These are phyloP conservation scores for Acanthurus lineatus DNA, from an alignment of 2,797 vertebrate genomes.

Conservation along the genomic window DNA sequence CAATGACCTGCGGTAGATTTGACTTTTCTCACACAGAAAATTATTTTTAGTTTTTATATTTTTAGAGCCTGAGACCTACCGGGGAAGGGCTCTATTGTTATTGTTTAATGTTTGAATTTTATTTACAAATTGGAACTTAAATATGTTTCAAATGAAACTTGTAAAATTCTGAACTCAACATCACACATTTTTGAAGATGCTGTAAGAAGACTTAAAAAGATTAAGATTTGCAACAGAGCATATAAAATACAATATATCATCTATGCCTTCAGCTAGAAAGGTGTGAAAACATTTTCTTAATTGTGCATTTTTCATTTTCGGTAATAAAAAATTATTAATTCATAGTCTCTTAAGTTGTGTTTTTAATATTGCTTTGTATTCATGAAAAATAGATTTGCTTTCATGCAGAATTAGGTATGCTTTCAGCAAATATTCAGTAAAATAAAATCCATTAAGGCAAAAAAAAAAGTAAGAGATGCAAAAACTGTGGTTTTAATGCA, in stretches of 20 bases:
- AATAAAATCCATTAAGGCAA: conserved; percentile 85
- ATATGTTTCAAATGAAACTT: neutral
- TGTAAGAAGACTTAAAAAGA: neutral
- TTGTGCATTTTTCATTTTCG: conserved; percentile 65
- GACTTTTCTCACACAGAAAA: neutral
- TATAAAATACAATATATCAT: conserved; percentile 3
- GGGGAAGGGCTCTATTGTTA: too few species aligned
- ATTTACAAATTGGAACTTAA: neutral
- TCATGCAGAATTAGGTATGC: conserved; percentile 76
- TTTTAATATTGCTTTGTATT: conserved; percentile 81
- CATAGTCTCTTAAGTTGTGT: conserved; percentile 73
- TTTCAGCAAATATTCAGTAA: conserved; percentile 77
- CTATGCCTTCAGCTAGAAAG: conserved; percentile 32
- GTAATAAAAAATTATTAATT: conserved; percentile 73
- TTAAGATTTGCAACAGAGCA: conserved; percentile 10
- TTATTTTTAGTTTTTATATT: neutral
- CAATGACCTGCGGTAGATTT: neutral
- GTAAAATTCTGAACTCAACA: neutral
- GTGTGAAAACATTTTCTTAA: conserved; percentile 40
- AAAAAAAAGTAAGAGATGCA: conserved; percentile 79
- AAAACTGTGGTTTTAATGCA: conserved; percentile 84
- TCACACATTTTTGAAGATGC: neutral
- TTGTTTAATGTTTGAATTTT: neutral
- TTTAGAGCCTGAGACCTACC: too few species aligned
- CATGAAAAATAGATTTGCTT: conserved; percentile 79